These are phyloP conservation scores for Phymatocera aterrima DNA, from an alignment of 2,888 invertebrate genomes.

Conservation along the genomic window DNA sequence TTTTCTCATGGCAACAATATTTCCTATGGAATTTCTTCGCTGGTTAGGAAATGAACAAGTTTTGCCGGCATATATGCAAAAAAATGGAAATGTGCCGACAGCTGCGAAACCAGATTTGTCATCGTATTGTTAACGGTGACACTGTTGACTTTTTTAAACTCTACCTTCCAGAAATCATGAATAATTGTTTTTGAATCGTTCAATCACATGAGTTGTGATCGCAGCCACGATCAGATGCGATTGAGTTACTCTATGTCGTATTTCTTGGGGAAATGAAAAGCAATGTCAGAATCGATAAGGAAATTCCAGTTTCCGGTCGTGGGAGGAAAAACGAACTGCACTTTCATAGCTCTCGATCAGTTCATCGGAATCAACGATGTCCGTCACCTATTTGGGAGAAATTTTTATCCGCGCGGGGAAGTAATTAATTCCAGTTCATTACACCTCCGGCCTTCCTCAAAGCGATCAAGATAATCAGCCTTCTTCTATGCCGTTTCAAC, in stretches of 20 bases:
- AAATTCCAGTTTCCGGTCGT: not conserved
- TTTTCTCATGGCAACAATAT: no score
- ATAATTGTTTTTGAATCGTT: not conserved
- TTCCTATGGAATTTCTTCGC: no score
- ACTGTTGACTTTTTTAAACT: not conserved
- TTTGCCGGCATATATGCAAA: no score
- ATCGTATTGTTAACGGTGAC: not conserved
- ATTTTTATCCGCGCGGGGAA: slow-evolving; percentile 22
- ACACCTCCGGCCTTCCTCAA: slow-evolving; percentile 47
- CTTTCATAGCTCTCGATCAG: not conserved
- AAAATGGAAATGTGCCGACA: no score
- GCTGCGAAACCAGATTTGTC: not conserved
- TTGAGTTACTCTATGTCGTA: not conserved
- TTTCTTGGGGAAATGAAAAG: not conserved
- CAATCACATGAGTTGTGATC: not conserved
- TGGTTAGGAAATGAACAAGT: no score
- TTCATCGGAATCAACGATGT: not conserved
- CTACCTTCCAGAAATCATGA: not conserved
- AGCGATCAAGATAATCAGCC: slow-evolving; percentile 55
- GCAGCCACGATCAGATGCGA: not conserved
- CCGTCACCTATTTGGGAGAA: not conserved
- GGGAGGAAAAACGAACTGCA: not conserved
- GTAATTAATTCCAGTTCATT: slow-evolving; percentile 38
- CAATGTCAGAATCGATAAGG: not conserved
- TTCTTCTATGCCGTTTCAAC: slow-evolving; percentile 50